These are phyloP conservation scores for Trichomalopsis sarcophagae DNA, from an alignment of 1,140 invertebrate genomes.

Conservation along the genomic window DNA sequence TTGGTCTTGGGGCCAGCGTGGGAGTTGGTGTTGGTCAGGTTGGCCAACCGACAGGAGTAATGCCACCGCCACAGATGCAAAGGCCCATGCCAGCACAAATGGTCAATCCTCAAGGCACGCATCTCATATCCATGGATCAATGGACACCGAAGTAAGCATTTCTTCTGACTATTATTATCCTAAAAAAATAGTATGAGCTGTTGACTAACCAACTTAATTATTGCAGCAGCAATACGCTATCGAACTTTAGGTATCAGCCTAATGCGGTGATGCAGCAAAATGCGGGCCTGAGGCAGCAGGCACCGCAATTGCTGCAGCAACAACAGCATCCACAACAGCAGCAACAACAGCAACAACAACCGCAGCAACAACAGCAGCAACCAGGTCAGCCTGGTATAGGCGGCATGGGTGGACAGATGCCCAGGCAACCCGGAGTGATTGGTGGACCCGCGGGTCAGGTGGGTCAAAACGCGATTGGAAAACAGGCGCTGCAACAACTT, in stretches of 20 bases:
- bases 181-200: background rate
- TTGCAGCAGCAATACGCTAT: conserved; percentile 31
- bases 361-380: conserved; percentile 69
- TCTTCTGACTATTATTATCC: conserved; percentile 18
- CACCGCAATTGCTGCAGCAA: conserved; percentile 71
- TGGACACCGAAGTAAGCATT: conserved; percentile 78
- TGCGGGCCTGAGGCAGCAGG: conserved; percentile 72
- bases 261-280: conserved; percentile 71
- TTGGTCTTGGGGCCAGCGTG: conserved; percentile 64
- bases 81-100: conserved; percentile 74
- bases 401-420: conserved; percentile 69
- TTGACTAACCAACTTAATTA: background rate
- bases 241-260: conserved; percentile 49
- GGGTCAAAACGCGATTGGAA: conserved; percentile 69
- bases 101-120: conserved; percentile 70
- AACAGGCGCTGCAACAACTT: conserved; percentile 91
- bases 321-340: conserved; percentile 69
- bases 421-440: conserved; percentile 70
- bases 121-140: conserved; percentile 81
- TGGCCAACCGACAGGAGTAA: conserved; percentile 75
- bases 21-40: conserved; percentile 71
- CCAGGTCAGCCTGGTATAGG: conserved; percentile 72
- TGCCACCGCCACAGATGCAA: conserved; percentile 82
- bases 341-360: conserved; percentile 68
- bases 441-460: conserved; percentile 72